Base-by-base conservation (phyloP, 2,113 vertebrate species). In the Cebidichthys violaceus region DNA sequence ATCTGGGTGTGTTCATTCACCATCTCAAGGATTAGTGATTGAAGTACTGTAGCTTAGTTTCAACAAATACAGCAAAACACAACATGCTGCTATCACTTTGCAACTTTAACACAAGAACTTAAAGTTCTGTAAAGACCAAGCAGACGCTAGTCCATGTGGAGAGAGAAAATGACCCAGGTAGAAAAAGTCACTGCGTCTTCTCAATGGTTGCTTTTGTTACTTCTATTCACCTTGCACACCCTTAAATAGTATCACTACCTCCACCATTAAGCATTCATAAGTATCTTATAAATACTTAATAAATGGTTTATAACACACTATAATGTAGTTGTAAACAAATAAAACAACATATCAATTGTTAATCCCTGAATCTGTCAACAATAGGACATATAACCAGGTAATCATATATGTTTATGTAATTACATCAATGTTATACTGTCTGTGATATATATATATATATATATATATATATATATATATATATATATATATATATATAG, bases 21-120 rank as follows among this genome's bases (percentile, higher is more conserved):
- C 2, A 6, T 60, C 39, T 31, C 45, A 43, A 8, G 54, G 54
- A 75, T 82, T 77, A 50, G 13, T 73, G 33, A 62, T 17, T 50
- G 37, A 82, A 70, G 65, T 52, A 41, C 33, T 50, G 29, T 33
- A 22, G 5, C n/a, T n/a, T 52, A 45, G 27, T 27, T 41, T n/a
- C 61, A 70, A 70, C 20, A 45, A 57, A 27, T 9, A 33, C 9
- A 31, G 13, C 5, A 22, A 5, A 39, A 61, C 17, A 62, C 31
- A 55, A 9, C 74, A 31, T 43, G 29, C 74, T 45, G n/a, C 45
- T 54, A 14, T 33, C 18, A 7, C 33, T 41, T 29, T 41, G 43
- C n/a, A 70, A 13, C 65, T 35, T 22, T 55, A 15, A 55, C 14
- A 24, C 43, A 43, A 75, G 27, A 47, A 17, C 8, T 31, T 27